A percentile compares a stretch with the other conserved stretches of the same genome.
These are phyloP conservation scores for Acyrthosiphon pisum DNA, from an alignment of 1,140 invertebrate species.

Conservation along the genomic window DNA sequence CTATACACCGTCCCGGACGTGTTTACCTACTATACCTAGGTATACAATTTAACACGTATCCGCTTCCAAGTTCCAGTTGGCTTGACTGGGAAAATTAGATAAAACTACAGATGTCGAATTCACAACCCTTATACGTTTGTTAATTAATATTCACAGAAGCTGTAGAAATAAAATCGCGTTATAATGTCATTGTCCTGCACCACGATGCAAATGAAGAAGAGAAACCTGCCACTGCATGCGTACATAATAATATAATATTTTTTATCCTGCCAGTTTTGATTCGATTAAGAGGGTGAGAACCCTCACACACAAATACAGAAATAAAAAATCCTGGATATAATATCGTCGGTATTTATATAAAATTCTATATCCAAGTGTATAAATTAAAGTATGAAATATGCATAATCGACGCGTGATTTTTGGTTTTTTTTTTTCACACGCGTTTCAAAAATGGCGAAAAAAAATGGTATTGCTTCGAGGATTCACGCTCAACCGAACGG, in stretches of 20 bases:
- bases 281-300: no score
- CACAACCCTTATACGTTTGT: not conserved
- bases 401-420: not conserved
- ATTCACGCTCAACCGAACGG: constrained; percentile 27
- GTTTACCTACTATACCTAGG: no score
- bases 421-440: not conserved
- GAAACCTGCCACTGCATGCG: no score
- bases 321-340: no score
- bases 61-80: no score
- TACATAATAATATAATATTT: no score
- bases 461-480: not conserved
- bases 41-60: not conserved
- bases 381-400: no score
- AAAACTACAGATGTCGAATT: not conserved
- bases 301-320: no score
- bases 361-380: no score
- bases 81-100: not conserved
- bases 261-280: no score
- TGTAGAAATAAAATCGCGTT: not conserved
- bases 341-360: no score
- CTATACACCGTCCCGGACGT: not conserved
- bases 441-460: not conserved
- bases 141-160: not conserved
- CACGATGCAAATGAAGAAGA: no score
- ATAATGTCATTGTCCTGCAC: not conserved